Evolutionary conservation across 2,888 invertebrate species (phyloP).

Genomic region (Harpagoxenus sublaevis): DNA sequence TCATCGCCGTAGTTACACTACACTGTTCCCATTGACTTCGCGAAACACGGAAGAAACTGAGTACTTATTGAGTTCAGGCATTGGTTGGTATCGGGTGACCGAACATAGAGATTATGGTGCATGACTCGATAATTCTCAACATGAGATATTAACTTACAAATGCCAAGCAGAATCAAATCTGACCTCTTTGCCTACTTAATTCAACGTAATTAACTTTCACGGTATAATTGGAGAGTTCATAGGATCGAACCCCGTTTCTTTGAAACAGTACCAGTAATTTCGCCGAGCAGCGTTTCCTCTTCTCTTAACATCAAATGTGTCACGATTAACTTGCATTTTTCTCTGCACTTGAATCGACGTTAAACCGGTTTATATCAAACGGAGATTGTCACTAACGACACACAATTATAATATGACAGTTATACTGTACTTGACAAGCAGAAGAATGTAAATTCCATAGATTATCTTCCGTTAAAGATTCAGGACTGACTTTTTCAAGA

Average conservation of each 20-base stretch:
- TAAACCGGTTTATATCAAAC: conserved; percentile 21
- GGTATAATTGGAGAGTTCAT: conserved; percentile 29
- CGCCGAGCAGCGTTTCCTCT: neutral
- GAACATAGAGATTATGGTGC: conserved; percentile 1
- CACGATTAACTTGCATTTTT: conserved; percentile 33
- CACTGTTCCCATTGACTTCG: conserved; percentile 14
- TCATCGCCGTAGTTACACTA: neutral
- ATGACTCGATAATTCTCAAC: neutral
- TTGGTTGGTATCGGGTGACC: neutral
- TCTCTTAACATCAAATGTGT: neutral
- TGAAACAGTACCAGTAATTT: conserved; percentile 29
- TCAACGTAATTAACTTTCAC: conserved; percentile 50
- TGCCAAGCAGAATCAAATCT: conserved; percentile 13
- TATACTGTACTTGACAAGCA: conserved; percentile 15
- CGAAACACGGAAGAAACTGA: neutral
- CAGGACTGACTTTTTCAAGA: conserved; percentile 3
- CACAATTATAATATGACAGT: neutral
- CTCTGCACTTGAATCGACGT: neutral
- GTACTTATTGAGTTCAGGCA: neutral
- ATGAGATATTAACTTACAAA: neutral
- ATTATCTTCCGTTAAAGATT: conserved; percentile 2
- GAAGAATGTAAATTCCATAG: neutral
- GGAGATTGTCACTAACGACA: neutral
- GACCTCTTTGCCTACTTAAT: conserved; percentile 50
- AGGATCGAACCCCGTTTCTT: conserved; percentile 18